Evolutionary conservation across 2,888 invertebrate genomes (phyloP).

Genomic region (Cerceris ruficornis): DNA sequence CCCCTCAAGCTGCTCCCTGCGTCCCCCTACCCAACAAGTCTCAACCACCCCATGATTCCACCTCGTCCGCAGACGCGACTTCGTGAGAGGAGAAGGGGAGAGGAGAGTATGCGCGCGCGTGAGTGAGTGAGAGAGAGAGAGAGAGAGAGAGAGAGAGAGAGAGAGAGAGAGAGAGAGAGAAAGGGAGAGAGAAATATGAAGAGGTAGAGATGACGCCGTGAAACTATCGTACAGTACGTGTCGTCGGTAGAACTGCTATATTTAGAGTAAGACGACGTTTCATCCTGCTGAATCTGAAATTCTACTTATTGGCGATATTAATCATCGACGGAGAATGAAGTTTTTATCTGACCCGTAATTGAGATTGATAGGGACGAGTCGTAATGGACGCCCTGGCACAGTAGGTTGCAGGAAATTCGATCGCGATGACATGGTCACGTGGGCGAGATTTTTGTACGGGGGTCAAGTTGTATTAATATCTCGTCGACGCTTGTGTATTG

Average conservation of each 20-base stretch:
- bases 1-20: constrained; percentile 51
- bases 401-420: not conserved
- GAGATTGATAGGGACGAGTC: constrained; percentile 5
- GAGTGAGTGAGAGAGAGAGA: constrained; percentile 34
- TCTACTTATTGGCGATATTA: constrained; percentile 31
- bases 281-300: constrained; percentile 48
- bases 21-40: constrained; percentile 34
- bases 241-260: constrained; percentile 48
- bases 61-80: constrained; percentile 63
- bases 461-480: not conserved
- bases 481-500: too few species aligned
- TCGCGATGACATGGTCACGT: not conserved
- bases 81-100: constrained; percentile 43
- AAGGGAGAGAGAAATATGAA: constrained; percentile 23
- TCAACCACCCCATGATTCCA: constrained; percentile 66
- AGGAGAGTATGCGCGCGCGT: constrained; percentile 16
- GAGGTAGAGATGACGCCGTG: constrained; percentile 60
- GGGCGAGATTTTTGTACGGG: not conserved
- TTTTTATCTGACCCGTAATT: constrained; percentile 1
- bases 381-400: not conserved
- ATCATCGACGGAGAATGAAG: constrained; percentile 15
- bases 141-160: constrained; percentile 17
- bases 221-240: constrained; percentile 59
- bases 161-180: constrained; percentile 20
- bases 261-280: constrained; percentile 41